A percentile compares a stretch with the other conserved stretches of the same genome.
These are phyloP conservation scores for Saimiri boliviensis DNA, from an alignment of 2,113 vertebrate species.

Conservation along the genomic window DNA sequence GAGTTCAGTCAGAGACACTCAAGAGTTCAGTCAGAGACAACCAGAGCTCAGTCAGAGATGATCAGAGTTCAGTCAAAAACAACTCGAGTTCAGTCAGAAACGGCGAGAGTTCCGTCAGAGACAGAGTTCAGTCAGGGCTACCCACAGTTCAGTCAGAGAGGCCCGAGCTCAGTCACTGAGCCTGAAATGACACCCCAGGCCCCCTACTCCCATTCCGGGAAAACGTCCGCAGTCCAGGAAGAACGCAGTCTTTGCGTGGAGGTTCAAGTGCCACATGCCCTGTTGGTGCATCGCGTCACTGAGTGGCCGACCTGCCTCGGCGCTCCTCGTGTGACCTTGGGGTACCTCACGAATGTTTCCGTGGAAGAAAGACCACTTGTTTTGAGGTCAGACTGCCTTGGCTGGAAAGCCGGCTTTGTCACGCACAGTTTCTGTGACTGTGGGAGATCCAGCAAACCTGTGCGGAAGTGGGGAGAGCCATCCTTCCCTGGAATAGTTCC, in stretches of 20 bases:
- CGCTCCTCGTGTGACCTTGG: fast-evolving
- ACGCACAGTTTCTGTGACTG: neutral
- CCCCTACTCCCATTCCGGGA: neutral
- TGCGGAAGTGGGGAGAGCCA: fast-evolving
- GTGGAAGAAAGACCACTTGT: neutral
- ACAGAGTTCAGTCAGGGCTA: neutral
- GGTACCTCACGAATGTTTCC: fast-evolving
- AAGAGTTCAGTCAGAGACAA: too few species aligned
- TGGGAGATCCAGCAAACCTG: neutral
- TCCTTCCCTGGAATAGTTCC: fast-evolving
- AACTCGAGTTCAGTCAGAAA: neutral
- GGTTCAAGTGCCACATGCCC: neutral
- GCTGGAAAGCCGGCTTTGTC: neutral
- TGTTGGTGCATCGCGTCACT: fast-evolving
- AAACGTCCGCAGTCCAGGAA: neutral
- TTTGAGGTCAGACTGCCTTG: neutral
- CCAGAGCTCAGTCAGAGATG: neutral
- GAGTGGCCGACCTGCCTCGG: fast-evolving
- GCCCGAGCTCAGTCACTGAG: neutral
- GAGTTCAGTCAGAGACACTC: too few species aligned
- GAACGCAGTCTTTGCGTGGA: neutral
- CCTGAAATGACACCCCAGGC: neutral
- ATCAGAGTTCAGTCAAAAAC: neutral
- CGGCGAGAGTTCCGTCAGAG: neutral
- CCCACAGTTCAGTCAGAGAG: neutral